phyloP scores from a whole-genome alignment of 2,113 vertebrate species.

The Tychaedon coryphoeus region DNA sequence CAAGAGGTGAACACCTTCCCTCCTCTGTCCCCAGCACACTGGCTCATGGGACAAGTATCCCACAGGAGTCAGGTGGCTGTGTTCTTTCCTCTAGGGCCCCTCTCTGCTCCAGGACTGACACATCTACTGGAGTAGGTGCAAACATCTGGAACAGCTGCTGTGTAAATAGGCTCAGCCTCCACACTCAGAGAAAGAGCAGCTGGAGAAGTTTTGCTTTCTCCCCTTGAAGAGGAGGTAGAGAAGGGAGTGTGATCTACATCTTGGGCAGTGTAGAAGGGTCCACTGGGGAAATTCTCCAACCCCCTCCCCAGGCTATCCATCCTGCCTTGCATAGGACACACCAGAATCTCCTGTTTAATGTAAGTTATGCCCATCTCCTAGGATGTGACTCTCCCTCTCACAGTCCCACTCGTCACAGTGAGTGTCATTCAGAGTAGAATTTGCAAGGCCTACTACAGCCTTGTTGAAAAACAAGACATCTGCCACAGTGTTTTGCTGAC shows the following conservation, averaged over 20 bases:
- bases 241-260: not conserved
- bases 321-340: not conserved
- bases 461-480: not conserved
- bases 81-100: not conserved
- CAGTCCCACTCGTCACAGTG: not conserved
- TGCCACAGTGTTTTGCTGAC: not conserved
- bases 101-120: not conserved
- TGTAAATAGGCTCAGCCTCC: not conserved
- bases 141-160: not conserved
- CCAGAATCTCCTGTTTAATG: not conserved
- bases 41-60: not conserved
- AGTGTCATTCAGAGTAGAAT: not conserved
- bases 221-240: not conserved
- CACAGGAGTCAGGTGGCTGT: not conserved
- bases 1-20: not conserved
- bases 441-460: not conserved
- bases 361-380: not conserved
- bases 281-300: not conserved
- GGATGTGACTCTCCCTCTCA: not conserved
- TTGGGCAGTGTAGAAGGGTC: not conserved
- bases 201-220: not conserved
- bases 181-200: not conserved
- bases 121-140: not conserved
- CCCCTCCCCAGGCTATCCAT: not conserved
- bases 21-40: not conserved